These are phyloP conservation scores for Holacanthella duospinosa DNA, from an alignment of 2,888 invertebrate genomes.

Conservation along the genomic window DNA sequence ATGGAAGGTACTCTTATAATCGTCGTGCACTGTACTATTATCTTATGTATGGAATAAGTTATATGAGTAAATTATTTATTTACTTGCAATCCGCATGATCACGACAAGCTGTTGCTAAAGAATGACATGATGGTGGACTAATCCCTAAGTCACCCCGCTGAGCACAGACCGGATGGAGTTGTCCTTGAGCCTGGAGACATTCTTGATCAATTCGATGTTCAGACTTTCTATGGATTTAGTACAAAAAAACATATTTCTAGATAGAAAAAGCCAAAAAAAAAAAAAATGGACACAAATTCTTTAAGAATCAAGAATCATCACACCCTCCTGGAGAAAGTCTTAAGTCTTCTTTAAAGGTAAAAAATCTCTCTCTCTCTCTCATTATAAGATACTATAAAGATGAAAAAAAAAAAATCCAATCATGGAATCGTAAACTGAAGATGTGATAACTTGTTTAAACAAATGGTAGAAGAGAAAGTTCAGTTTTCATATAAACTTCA, in stretches of 20 bases:
- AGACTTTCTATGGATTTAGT: slow-evolving; percentile 56
- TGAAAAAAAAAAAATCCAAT: neutral
- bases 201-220: slow-evolving; percentile 67
- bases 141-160: slow-evolving; percentile 57
- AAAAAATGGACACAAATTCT: neutral
- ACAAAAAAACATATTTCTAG: neutral
- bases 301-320: neutral
- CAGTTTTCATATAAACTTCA: neutral
- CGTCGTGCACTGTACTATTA: too few species aligned
- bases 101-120: slow-evolving; percentile 69
- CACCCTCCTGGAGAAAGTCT: too few species aligned
- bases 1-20: too few species aligned
- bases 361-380: neutral
- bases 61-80: too few species aligned
- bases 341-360: neutral
- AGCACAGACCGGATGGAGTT: slow-evolving; percentile 78
- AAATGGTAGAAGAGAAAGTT: neutral
- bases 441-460: neutral
- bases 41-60: too few species aligned
- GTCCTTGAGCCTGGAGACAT: slow-evolving; percentile 80
- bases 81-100: slow-evolving; percentile 77
- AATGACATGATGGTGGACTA: slow-evolving; percentile 73
- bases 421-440: neutral
- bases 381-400: neutral
- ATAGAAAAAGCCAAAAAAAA: neutral